Evolutionary conservation across 2,113 vertebrate genomes (phyloP).

Genomic region (Australoheros scitulus): DNA sequence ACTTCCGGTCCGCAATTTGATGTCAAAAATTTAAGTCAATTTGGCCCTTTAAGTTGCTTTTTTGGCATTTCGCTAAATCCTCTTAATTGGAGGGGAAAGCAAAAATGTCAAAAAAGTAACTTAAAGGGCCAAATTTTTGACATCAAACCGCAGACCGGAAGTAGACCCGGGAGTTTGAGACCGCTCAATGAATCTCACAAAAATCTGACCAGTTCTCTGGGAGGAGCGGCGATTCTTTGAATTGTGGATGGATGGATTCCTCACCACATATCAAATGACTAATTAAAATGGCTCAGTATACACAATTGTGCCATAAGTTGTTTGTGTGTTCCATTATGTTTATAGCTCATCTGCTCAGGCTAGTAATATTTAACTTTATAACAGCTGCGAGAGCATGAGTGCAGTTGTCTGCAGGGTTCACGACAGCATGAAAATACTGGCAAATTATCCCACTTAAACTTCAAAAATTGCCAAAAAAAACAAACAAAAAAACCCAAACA

Average conservation of each 20-base stretch:
- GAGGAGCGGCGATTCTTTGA: background rate
- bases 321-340: background rate
- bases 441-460: background rate
- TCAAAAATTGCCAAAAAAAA: background rate
- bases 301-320: rapidly evolving
- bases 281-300: background rate
- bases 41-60: too few relatives aligned
- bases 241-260: background rate
- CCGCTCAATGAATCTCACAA: background rate
- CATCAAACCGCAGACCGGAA: too few relatives aligned
- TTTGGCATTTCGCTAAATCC: too few relatives aligned
- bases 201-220: background rate
- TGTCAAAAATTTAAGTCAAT: too few relatives aligned
- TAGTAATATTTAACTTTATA: background rate
- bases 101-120: too few relatives aligned
- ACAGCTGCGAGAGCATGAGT: background rate
- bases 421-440: background rate
- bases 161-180: too few relatives aligned
- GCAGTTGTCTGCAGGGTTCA: background rate
- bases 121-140: too few relatives aligned
- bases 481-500: background rate
- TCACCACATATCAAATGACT: background rate
- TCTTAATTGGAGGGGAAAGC: too few relatives aligned
- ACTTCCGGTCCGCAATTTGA: too few relatives aligned
- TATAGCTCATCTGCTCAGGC: background rate